These are phyloP conservation scores for Arnoldichthys spilopterus DNA, from an alignment of 2,797 vertebrate species.

Conservation along the genomic window DNA sequence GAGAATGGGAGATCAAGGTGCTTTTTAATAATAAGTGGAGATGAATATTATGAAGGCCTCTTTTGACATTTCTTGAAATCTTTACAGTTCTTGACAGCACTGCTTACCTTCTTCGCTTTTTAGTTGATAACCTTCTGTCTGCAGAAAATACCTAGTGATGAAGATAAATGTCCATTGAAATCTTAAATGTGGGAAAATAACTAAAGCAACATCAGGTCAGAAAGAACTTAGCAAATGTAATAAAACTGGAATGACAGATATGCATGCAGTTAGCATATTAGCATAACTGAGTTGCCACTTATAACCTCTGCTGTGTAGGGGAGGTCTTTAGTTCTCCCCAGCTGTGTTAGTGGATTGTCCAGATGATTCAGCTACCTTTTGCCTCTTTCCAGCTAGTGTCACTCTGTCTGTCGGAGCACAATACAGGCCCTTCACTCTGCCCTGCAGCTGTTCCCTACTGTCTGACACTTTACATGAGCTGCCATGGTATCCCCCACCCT, in stretches of 20 bases:
- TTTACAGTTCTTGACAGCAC: neutral
- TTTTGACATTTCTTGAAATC: neutral
- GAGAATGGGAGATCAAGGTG: neutral
- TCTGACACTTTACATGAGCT: constrained; percentile 53
- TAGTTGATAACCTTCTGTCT: too few species aligned
- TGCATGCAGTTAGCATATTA: too few species aligned
- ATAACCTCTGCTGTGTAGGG: constrained; percentile 5
- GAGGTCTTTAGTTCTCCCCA: constrained; percentile 28
- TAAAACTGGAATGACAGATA: too few species aligned
- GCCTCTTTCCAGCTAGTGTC: constrained; percentile 37
- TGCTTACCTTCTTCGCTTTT: neutral
- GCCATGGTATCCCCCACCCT: constrained; percentile 39
- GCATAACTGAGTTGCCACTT: constrained; percentile 49
- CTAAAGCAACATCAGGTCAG: neutral
- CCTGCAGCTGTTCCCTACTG: constrained; percentile 44
- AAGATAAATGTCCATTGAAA: neutral
- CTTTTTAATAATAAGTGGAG: neutral
- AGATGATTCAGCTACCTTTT: constrained; percentile 31
- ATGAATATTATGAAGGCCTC: neutral
- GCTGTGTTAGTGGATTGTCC: constrained; percentile 36
- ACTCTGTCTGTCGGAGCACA: constrained; percentile 50
- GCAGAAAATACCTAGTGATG: too few species aligned
- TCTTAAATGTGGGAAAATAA: neutral
- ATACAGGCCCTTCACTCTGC: constrained; percentile 48
- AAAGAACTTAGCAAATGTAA: neutral